A percentile compares a stretch with the other conserved stretches of the same genome.
These are phyloP conservation scores for Astropecten irregularis DNA, from an alignment of 53 echinoderm and acorn worm species.

Conservation along the genomic window DNA sequence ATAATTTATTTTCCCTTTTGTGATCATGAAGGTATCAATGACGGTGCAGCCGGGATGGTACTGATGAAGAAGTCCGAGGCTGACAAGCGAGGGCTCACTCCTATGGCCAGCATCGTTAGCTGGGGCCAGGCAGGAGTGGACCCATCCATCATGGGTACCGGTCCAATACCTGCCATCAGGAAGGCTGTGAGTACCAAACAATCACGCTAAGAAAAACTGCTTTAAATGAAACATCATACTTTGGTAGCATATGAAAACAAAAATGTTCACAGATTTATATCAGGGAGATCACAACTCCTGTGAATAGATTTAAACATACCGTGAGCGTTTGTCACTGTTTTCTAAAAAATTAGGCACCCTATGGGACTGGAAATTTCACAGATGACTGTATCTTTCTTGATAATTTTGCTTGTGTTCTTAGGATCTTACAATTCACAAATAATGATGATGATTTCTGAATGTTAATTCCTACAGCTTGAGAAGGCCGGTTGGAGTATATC, in stretches of 20 bases:
- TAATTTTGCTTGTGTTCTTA: too few relatives aligned
- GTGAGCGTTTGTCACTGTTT: too few relatives aligned
- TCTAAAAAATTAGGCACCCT: too few relatives aligned
- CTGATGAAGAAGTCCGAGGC: conserved; percentile 86
- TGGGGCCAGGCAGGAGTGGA: conserved; percentile 98
- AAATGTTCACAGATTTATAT: too few relatives aligned
- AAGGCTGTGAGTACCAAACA: conserved; percentile 80
- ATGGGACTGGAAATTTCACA: too few relatives aligned
- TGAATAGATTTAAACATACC: too few relatives aligned
- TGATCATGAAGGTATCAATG: conserved; percentile 88
- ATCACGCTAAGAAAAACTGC: background rate
- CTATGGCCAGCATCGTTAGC: conserved; percentile 74
- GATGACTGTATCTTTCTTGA: too few relatives aligned
- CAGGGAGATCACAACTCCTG: too few relatives aligned
- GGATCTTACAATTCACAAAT: too few relatives aligned
- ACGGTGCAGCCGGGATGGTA: conserved; percentile 84
- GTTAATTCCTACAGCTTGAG: conserved; percentile 69
- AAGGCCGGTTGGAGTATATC: conserved; percentile 82
- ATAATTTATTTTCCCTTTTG: too few relatives aligned
- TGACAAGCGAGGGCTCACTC: conserved; percentile 63
- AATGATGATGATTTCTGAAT: too few relatives aligned
- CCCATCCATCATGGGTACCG: conserved; percentile 95
- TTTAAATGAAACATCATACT: background rate
- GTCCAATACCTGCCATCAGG: conserved; percentile 94
- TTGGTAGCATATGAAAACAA: too few relatives aligned